Evolutionary conservation across 2,888 invertebrate genomes (phyloP), one percentile per base, ranked within the genome.

Genomic region (Caradrina kadenii): DNA sequence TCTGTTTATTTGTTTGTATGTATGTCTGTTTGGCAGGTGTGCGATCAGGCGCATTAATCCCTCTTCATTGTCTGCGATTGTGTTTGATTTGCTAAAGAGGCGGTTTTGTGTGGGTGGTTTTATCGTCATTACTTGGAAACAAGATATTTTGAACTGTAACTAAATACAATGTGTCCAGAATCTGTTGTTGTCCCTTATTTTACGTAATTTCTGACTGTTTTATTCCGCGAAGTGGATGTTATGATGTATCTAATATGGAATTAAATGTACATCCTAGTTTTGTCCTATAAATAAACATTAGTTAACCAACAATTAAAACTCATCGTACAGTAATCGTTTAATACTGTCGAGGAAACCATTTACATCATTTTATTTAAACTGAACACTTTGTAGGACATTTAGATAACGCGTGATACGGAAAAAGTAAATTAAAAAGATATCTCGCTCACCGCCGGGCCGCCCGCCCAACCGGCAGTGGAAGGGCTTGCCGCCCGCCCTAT

Each of bases 351-450:
- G 69, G 35, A 71, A 76, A 35, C 15, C 31, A 45, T 69, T 49
- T 49, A 2, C 7, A 49, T 10, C 49, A 49, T 60, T 73, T 78
- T 54, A 49, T 59, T 54, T 45, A 63, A 83, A 80, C 75, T 65
- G 67, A 63, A 64, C 71, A 69, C 76, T 67, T 79, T 70, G 71
- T 66, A 76, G 60, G 64, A 68, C 61, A 73, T 78, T 83, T 76
- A 80, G 76, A 76, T 68, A 82, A 85, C 73, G 58, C 69, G 69
- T 69, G 67, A 74, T 83, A 73, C 73, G 69, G 59, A 77, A 79
- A 84, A 85, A 77, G 79, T 72, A 72, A 88, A 85, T 81, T 84
- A 84, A 83, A 86, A 80, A 76, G 74, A 80, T 80, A 81, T 70
- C 74, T 67, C 68, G 61, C 49, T 35, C 35, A 35, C 54, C 58